Conservation (phyloP, 2,113 vertebrate species). For the Brachyhypopomus gauderio region DNA sequence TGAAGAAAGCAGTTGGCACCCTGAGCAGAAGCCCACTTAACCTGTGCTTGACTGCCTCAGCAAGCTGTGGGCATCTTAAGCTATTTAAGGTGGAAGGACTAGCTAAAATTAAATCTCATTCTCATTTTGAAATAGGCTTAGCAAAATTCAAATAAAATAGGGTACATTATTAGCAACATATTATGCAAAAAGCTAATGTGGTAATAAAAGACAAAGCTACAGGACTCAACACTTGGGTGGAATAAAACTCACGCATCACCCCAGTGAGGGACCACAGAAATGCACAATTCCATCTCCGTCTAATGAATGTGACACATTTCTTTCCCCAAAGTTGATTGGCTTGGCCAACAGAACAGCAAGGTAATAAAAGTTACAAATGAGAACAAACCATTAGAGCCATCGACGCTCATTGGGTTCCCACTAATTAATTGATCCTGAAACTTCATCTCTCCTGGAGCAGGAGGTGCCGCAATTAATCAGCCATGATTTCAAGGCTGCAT, state of each 20-base stretch:
- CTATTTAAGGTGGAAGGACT: conserved; percentile 12
- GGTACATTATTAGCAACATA: background rate
- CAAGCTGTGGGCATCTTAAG: conserved; percentile 2
- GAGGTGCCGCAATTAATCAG: conserved; percentile 73
- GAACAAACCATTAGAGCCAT: conserved; percentile 73
- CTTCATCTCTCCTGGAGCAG: conserved; percentile 74
- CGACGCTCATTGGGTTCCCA: conserved; percentile 68
- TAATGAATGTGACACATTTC: conserved; percentile 61
- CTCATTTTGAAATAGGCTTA: background rate
- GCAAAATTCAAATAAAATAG: conserved; percentile 8
- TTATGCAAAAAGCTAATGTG: conserved; percentile 4
- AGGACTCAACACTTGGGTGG: background rate
- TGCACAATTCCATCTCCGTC: conserved; percentile 42
- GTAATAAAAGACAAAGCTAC: background rate
- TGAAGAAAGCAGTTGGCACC: conserved; percentile 27
- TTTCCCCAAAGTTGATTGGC: conserved; percentile 63
- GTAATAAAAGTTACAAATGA: conserved; percentile 80
- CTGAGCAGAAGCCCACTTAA: conserved; percentile 1
- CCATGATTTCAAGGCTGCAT: conserved; percentile 49
- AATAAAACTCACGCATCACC: background rate
- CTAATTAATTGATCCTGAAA: conserved; percentile 79
- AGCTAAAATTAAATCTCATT: background rate
- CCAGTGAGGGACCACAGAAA: conserved; percentile 24
- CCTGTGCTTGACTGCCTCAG: conserved; percentile 2
- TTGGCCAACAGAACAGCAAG: conserved; percentile 63